Conservation (phyloP, 2,797 vertebrate species). For the Arnoldichthys spilopterus region DNA sequence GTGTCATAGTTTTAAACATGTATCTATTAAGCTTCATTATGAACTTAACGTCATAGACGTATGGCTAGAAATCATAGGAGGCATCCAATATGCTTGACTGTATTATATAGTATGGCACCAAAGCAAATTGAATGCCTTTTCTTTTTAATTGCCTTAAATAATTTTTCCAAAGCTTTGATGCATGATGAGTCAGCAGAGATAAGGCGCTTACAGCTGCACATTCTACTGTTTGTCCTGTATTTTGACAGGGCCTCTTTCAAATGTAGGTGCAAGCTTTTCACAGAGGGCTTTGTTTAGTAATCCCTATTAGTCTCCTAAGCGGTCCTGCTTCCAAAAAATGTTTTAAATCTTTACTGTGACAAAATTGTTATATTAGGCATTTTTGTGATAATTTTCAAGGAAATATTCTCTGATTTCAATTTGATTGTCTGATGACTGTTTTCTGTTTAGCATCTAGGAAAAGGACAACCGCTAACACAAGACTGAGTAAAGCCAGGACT, state of each 20-base stretch:
- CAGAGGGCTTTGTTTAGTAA: neutral
- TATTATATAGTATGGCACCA: neutral
- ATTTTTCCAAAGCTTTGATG: neutral
- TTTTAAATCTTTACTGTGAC: too few species aligned
- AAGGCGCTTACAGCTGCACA: neutral
- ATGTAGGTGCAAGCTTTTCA: neutral
- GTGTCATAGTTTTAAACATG: too few species aligned
- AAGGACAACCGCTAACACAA: slow-evolving; percentile 85
- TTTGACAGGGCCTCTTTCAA: neutral
- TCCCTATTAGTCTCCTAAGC: neutral
- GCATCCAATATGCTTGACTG: neutral
- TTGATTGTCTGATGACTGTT: neutral
- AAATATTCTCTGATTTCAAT: neutral
- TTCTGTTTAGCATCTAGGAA: slow-evolving; percentile 85
- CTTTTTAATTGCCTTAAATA: neutral
- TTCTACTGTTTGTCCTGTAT: neutral
- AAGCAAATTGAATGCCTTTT: neutral
- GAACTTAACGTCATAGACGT: too few species aligned
- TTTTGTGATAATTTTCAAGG: too few species aligned
- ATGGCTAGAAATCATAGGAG: neutral
- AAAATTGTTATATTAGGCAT: too few species aligned
- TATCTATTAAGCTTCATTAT: too few species aligned
- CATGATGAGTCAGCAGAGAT: neutral
- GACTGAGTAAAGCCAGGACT: slow-evolving; percentile 88
- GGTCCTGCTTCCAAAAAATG: neutral